Base-by-base conservation (phyloP, 1,140 invertebrate genomes). In the Drosophila ogumai region DNA sequence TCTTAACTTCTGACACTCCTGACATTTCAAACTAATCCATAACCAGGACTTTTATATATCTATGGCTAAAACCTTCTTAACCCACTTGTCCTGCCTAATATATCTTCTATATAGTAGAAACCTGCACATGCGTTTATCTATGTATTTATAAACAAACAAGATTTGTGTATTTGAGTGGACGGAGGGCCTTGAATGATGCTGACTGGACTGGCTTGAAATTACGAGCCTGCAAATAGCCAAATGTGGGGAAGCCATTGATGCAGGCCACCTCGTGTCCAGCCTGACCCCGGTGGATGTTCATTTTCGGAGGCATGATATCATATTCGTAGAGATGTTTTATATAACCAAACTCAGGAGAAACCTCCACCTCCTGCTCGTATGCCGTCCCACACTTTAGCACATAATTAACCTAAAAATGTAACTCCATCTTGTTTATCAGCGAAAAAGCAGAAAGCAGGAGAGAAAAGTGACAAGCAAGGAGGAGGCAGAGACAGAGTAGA, bases 361-460 rank as follows among this genome's bases (percentile, higher is more conserved):
- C 36, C 17, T 32, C 25, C 25, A 28, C 25, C 43, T 2, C 13
- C 34, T 49, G 22, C 59, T 41, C 41, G 68, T 61, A 47, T 38
- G 46, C 66, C 56, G 79, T 64, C 79, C 69, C 82, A 73, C 69
- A 79, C 84, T 88, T 91, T 91, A 91, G 87, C 90, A 91, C 91
- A 91, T 91, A 88, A 91, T 91, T 91, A 91, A 91, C 90, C 91
- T 90, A 88, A 91, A 91, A 91, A 91, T 90, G 78, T 88, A 91
- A 88, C 90, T 91, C 84, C 91, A 88, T 91, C 79, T 86, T 91
- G 76, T 91, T 91, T 88, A 91, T 91, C 81, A 88, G 80, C 76
- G 75, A 82, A 88, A 87, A 87, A 72, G 82, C 64, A 78, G 64
- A 56, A 69, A 80, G 44, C 44, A 60, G 46, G 56, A 50, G 66